Evolutionary conservation across 2,797 vertebrate species (phyloP).

Genomic region (Graptemys geographica): DNA sequence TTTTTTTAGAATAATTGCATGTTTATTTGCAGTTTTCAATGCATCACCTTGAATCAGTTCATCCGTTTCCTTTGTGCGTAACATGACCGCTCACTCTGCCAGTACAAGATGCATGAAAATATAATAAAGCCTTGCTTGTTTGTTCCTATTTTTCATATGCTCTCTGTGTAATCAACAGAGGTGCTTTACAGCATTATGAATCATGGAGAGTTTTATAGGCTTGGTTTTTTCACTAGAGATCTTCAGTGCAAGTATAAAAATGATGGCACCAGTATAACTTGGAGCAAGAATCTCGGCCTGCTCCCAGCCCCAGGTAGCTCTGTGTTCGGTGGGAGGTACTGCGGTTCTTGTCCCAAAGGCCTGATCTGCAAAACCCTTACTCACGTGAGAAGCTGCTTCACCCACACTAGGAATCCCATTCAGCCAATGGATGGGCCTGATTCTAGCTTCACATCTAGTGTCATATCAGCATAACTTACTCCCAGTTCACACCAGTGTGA

Average conservation of each 20-base stretch:
- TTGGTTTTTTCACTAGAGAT: not conserved
- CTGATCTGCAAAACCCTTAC: not conserved
- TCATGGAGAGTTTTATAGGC: not conserved
- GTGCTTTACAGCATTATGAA: not conserved
- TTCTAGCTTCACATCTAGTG: not conserved
- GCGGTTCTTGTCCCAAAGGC: not conserved
- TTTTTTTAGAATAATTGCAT: not conserved
- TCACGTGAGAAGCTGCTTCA: not conserved
- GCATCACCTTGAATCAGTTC: not conserved
- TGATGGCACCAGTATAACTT: not conserved
- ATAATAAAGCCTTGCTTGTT: not conserved
- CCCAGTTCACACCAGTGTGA: not conserved
- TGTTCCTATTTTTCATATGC: not conserved
- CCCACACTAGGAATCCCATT: not conserved
- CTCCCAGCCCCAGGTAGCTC: not conserved
- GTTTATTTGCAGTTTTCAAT: not conserved
- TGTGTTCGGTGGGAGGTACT: not conserved
- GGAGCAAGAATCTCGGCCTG: not conserved
- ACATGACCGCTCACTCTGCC: not conserved
- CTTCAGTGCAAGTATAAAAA: not conserved
- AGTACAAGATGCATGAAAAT: not conserved
- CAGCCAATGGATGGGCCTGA: not conserved
- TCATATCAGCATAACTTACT: not conserved
- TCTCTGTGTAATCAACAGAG: not conserved
- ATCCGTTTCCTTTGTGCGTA: not conserved